phyloP scores from a whole-genome alignment of 2,113 vertebrate genomes.

The Carollia perspicillata region DNA sequence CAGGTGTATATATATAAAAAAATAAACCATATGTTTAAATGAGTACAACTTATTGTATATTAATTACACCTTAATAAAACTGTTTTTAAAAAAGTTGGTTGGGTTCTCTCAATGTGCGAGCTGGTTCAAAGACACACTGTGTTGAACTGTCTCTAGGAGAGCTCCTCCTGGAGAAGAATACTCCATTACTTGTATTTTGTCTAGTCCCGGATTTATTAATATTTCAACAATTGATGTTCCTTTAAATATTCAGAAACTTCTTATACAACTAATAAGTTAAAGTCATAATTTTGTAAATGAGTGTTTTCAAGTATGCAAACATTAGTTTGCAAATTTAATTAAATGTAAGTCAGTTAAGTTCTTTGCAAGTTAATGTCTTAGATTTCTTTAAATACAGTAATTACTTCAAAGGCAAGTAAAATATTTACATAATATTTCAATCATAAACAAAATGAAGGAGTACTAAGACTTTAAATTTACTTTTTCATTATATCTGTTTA shows the following conservation, averaged over 20 bases:
- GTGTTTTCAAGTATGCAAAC: background rate
- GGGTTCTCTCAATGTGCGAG: background rate
- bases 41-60: background rate
- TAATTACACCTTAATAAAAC: background rate
- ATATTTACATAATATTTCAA: background rate
- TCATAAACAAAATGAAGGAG: background rate
- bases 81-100: background rate
- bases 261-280: background rate
- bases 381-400: background rate
- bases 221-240: background rate
- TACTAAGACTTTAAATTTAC: background rate
- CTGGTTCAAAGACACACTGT: background rate
- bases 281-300: constrained; percentile 24
- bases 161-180: background rate
- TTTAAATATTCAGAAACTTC: background rate
- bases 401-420: background rate
- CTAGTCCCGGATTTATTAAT: background rate
- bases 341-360: background rate
- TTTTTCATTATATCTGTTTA: background rate
- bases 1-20: background rate
- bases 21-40: background rate
- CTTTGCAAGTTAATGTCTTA: background rate
- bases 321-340: background rate
- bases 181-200: background rate
- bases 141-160: background rate